Base-by-base conservation (phyloP, 2,888 invertebrate genomes). In the Hypselothyrea guttata region DNA sequence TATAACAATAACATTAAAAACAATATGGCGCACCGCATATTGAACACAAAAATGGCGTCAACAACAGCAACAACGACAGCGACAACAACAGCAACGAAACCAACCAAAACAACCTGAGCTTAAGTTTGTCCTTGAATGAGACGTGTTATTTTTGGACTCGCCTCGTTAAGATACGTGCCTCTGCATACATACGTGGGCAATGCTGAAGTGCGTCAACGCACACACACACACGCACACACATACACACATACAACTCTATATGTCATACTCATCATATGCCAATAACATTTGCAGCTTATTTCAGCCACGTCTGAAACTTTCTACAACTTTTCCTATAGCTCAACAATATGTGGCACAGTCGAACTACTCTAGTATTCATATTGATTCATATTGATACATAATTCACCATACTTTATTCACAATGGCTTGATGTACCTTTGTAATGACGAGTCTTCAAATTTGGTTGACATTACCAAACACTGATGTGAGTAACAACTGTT, bases 31-130 rank as follows among this genome's bases (percentile, higher is more conserved):
- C 42, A 48, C 22, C 49, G 49, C 49, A 56, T 67, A 68, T 67
- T 58, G 67, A 68, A 67, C 63, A 44, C 57, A 62, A 67, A 67
- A 66, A 49, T 61, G 56, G 61, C 47, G 51, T 11, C 31, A 33
- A 12, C 41, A 15, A 8, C 18, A 28, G 18, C 3, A 37, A 12
- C 33, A 31, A 31, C 30, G 22, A 7, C 16, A 15, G 12, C 28
- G 12, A 13, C 11, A 51, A 28, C 52, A 53, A 27, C n/a, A 16
- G 7, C 31, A 15, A 15, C 35, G 2, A 12, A 7, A 12, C 2
- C 34, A 34, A 12, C 34, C 34, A 11, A 8, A 33, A 12, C 34
- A 7, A 7, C 33, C 11, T 22, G 22, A 22, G 37, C 37, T 16
- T 38, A 12, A 38, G 12, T 31, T 11, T 45, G 61, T 60, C 63